Evolutionary conservation across 2,797 vertebrate genomes (phyloP), one percentile per base, ranked within the genome.

Genomic region (Pseudocheirus occidentalis): DNA sequence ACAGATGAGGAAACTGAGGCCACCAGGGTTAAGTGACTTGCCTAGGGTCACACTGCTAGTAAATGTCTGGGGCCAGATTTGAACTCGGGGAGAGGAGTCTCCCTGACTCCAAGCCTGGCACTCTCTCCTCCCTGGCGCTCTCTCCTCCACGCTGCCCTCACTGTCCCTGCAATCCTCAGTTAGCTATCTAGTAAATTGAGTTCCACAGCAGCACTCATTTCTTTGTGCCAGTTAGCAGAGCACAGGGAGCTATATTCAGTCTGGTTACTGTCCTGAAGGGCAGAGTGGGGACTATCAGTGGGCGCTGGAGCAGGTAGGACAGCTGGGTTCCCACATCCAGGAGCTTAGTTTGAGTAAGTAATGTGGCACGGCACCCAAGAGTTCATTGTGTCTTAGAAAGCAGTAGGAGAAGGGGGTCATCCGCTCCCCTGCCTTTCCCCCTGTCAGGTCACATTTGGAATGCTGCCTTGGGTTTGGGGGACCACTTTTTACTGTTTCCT

Each of bases 341-440:
- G 66, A 73, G 40, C 21, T 46, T 24, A 24, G 24, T 46, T 10
- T 87, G 73, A 10, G 21, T 46, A 18, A 73, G 66, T 73, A 40
- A 40, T 40, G 34, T 40, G 34, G 66, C 16, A 2, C 3, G 5
- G 16, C 34, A 2, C 6, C 73, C 40, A 27, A 24, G 66, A 46
- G 2, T 46, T 21, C 4, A 21, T 7, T 24, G n/a, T 81, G n/a
- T 46, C 18, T 46, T 40, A 81, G 66, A 24, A 81, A 81, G 40
- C n/a, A 7, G 0, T 66, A n/a, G 46, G 40, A 81, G n/a, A 81
- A 50, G 73, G 40, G 29, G 59, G 34, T 16, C 13, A 5, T 34
- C 31, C 4, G 0, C n/a, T 40, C 13, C 5, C 66, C n/a, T 21
- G 18, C n/a, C 66, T 3, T n/a, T 0, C 1, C 0, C n/a, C n/a